A percentile compares a stretch with the other conserved stretches of the same genome.
Evolutionary conservation across 2,797 vertebrate genomes (phyloP).

Genomic region (Sorex maritimensis): DNA sequence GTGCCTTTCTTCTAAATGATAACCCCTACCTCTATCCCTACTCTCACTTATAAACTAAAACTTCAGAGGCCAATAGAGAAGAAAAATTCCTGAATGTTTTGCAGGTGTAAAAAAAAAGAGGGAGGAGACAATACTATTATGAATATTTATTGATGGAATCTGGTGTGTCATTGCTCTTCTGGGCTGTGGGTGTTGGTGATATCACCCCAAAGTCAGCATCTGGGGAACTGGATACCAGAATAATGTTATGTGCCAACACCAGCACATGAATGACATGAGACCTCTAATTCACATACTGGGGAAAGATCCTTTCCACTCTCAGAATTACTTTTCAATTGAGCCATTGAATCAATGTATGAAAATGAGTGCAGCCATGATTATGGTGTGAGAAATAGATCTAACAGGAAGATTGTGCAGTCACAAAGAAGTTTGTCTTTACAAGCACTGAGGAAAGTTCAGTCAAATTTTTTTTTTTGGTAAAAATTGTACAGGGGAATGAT

Average conservation of each 20-base stretch:
- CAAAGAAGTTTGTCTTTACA: background rate
- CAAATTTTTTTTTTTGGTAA: background rate
- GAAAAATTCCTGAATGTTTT: background rate
- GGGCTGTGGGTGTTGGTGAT: background rate
- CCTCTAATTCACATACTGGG: too few relatives aligned
- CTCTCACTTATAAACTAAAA: background rate
- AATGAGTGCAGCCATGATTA: background rate
- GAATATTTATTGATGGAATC: background rate
- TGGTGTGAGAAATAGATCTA: background rate
- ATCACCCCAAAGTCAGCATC: background rate
- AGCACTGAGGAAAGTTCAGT: background rate
- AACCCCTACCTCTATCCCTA: background rate
- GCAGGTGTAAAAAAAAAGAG: background rate
- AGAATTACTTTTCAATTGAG: background rate
- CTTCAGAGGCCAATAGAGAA: too few relatives aligned
- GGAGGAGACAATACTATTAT: background rate
- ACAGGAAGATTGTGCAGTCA: background rate
- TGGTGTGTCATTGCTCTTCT: background rate
- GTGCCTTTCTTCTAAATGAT: conserved; percentile 8
- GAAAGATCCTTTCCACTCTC: background rate
- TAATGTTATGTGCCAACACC: rapidly evolving
- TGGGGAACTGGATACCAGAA: background rate
- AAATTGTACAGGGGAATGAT: background rate
- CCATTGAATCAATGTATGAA: conserved; percentile 16
- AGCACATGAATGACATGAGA: background rate